phyloP scores from a whole-genome alignment of 1,140 invertebrate species.

The Zaprionus tsacasi region DNA sequence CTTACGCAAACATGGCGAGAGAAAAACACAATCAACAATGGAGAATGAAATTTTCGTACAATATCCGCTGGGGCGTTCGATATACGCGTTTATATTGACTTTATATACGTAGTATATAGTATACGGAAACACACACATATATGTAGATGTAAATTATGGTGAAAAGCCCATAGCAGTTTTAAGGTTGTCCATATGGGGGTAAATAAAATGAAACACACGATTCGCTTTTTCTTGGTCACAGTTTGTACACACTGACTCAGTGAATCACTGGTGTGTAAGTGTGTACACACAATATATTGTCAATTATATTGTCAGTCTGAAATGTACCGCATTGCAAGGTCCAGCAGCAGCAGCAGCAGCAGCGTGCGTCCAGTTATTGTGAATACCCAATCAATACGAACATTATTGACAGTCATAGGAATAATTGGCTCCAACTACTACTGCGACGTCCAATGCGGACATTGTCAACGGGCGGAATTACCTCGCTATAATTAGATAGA shows the following conservation, averaged over 20 bases:
- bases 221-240: slow-evolving; percentile 17
- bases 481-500: not conserved
- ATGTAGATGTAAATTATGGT: slow-evolving; percentile 3
- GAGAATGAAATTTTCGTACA: not conserved
- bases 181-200: slow-evolving; percentile 12
- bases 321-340: slow-evolving; percentile 15
- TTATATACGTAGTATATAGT: not conserved
- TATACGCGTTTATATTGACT: slow-evolving; percentile 38
- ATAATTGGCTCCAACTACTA: slow-evolving; percentile 31
- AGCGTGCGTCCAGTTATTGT: slow-evolving; percentile 32
- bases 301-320: slow-evolving; percentile 8
- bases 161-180: slow-evolving; percentile 1
- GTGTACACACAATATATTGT: slow-evolving; percentile 8
- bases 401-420: slow-evolving; percentile 71
- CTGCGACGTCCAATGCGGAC: not conserved
- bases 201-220: not conserved
- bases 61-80: slow-evolving; percentile 5
- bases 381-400: slow-evolving; percentile 64
- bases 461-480: slow-evolving; percentile 26
- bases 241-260: slow-evolving; percentile 1
- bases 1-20: slow-evolving; percentile 14
- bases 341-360: slow-evolving; percentile 9
- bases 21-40: not conserved
- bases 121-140: not conserved
- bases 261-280: not conserved